Conservation (phyloP, 2,113 vertebrate species). For the Podarcis muralis region DNA sequence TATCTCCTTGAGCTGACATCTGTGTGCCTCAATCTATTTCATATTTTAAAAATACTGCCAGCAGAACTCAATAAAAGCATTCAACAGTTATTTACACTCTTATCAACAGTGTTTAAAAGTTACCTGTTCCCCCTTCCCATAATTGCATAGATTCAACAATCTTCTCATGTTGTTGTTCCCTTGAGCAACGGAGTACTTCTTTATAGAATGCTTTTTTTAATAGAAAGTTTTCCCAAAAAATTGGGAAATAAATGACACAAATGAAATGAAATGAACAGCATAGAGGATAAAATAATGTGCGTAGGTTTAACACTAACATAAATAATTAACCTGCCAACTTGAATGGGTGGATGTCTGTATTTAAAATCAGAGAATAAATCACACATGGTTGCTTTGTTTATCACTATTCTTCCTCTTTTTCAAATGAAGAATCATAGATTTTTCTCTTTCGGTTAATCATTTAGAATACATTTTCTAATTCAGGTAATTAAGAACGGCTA, state of each 20-base stretch:
- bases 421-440: not conserved
- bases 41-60: conserved; percentile 54
- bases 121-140: not conserved
- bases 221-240: not conserved
- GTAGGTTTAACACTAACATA: conserved; percentile 12
- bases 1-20: conserved; percentile 49
- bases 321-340: conserved; percentile 34
- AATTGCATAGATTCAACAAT: not conserved
- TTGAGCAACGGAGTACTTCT: not conserved
- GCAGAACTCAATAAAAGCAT: conserved; percentile 34
- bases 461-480: conserved; percentile 53
- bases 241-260: not conserved
- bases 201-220: conserved; percentile 4
- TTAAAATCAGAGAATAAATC: conserved; percentile 52
- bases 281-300: not conserved
- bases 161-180: not conserved
- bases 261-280: conserved; percentile 6
- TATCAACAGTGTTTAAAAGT: conserved; percentile 43
- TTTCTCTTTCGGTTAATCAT: conserved; percentile 39
- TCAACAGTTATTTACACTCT: conserved; percentile 17
- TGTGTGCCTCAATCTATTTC: conserved; percentile 42
- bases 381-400: conserved; percentile 7
- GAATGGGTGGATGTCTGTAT: conserved; percentile 8
- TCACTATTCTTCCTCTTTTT: not conserved
- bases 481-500: conserved; percentile 43